These are phyloP conservation scores for Coenobita brevimanus DNA, from an alignment of 1,140 invertebrate genomes.

Conservation along the genomic window DNA sequence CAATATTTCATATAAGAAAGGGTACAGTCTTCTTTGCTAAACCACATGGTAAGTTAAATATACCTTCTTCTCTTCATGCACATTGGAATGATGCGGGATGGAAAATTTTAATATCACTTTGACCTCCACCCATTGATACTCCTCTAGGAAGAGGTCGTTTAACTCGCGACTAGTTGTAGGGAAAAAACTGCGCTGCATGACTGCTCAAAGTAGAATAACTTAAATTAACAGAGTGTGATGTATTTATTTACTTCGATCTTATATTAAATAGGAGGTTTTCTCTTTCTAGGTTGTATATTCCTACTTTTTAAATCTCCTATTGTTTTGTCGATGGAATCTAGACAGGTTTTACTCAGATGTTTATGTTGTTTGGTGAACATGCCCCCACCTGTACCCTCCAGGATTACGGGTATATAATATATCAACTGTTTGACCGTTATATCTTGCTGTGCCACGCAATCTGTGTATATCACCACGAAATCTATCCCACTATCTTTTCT, in stretches of 20 bases:
- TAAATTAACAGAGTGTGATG: neutral
- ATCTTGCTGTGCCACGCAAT: too few relatives aligned
- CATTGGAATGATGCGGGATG: neutral
- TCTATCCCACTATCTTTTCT: too few relatives aligned
- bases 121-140: neutral
- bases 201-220: neutral
- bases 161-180: neutral
- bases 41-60: constrained; percentile 8
- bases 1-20: neutral
- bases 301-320: neutral
- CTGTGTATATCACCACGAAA: too few relatives aligned
- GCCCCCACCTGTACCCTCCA: too few relatives aligned
- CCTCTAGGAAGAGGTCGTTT: neutral
- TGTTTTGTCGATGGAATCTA: neutral
- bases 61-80: neutral
- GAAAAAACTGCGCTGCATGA: neutral
- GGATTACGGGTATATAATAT: too few relatives aligned
- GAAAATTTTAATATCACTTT: constrained; percentile 9
- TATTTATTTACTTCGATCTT: neutral
- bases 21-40: constrained; percentile 4
- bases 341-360: neutral
- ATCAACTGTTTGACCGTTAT: too few relatives aligned
- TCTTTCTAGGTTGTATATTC: neutral
- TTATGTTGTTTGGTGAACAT: too few relatives aligned
- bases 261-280: constrained; percentile 15